Percentiles rank a stretch among this genome's conserved stretches.
Evolutionary conservation across 2,113 vertebrate species (phyloP).

Genomic region (Mungos mungo): DNA sequence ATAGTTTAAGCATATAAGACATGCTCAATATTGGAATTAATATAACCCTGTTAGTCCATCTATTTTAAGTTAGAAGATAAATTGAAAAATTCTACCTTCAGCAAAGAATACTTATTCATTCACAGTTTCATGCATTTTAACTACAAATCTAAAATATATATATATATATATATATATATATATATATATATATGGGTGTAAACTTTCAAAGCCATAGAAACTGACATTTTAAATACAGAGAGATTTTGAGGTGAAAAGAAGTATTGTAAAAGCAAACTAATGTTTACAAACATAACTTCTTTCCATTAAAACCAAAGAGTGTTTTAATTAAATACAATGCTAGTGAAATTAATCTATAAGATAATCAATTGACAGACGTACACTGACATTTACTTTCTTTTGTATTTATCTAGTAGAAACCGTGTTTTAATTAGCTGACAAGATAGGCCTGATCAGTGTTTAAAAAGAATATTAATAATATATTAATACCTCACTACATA

Average conservation of each 20-base stretch:
- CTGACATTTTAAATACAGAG: background rate
- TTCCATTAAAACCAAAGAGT: background rate
- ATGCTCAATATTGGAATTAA: background rate
- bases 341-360: background rate
- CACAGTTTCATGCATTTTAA: background rate
- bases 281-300: background rate
- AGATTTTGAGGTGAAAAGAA: background rate
- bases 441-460: background rate
- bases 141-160: background rate
- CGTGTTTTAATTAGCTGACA: conserved; percentile 41
- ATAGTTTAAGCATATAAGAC: background rate
- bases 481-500: conserved; percentile 34
- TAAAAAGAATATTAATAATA: conserved; percentile 45
- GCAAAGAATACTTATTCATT: background rate
- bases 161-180: background rate
- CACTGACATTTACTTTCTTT: conserved; percentile 22
- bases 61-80: background rate
- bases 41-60: background rate
- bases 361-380: background rate
- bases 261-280: background rate
- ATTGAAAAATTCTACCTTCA: background rate
- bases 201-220: background rate
- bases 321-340: background rate
- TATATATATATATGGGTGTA: accelerated
- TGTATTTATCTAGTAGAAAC: conserved; percentile 54